Percentiles rank a stretch among this genome's conserved stretches.
Conservation (phyloP, 2,797 vertebrate genomes). For the Xiphorhynchus erythropygius region DNA sequence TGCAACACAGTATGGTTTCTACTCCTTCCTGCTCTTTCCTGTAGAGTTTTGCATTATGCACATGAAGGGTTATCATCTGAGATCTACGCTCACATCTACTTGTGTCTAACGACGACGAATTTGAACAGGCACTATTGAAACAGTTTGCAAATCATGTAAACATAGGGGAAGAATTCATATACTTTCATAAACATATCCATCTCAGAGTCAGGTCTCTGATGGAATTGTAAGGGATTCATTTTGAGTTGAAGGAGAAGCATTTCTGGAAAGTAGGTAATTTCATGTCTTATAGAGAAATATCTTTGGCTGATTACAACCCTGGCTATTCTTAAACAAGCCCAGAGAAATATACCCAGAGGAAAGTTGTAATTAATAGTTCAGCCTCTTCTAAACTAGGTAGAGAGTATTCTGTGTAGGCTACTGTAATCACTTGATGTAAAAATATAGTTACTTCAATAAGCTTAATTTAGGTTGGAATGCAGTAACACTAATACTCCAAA, state of each 20-base stretch:
- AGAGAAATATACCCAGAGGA: background rate
- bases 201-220: background rate
- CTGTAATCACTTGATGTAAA: background rate
- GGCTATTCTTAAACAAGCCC: background rate
- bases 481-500: background rate
- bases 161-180: background rate
- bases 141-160: background rate
- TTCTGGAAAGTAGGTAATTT: background rate
- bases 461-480: background rate
- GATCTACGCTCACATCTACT: accelerated
- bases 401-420: background rate
- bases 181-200: background rate
- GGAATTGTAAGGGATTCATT: background rate
- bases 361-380: background rate
- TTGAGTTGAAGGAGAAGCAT: background rate
- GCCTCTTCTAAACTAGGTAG: background rate
- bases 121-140: background rate
- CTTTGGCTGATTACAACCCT: background rate
- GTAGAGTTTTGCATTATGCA: background rate
- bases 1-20: background rate
- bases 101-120: background rate
- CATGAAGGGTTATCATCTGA: background rate
- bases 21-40: background rate
- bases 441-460: background rate
- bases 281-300: background rate